phyloP scores from a whole-genome alignment of 1,140 invertebrate genomes.

The Drosophila insularis region DNA sequence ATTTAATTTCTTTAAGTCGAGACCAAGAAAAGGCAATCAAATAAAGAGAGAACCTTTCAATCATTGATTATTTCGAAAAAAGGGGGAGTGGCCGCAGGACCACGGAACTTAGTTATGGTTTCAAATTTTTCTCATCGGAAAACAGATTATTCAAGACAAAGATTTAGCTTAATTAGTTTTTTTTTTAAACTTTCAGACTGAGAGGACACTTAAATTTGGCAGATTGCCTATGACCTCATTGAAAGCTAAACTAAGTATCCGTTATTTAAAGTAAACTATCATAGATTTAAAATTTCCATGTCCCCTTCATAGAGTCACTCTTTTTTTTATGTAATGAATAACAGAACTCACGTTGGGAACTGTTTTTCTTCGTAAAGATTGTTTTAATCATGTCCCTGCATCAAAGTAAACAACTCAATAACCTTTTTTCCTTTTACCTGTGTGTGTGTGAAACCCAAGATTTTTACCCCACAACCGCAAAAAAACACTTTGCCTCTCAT shows the following conservation, averaged over 20 bases:
- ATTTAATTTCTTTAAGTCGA: constrained; percentile 58
- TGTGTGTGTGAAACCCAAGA: background rate
- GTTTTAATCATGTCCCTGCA: background rate
- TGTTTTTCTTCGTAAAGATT: background rate
- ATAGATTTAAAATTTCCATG: too few species aligned
- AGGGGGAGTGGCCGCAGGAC: too few species aligned
- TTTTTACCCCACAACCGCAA: constrained; percentile 1
- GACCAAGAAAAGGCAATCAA: constrained; percentile 23
- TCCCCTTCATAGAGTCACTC: too few species aligned
- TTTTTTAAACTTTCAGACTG: too few species aligned
- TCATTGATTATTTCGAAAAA: background rate
- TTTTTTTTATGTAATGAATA: background rate
- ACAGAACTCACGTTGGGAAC: background rate
- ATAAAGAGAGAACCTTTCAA: background rate
- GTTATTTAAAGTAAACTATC: background rate
- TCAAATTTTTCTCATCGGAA: too few species aligned
- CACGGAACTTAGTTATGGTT: too few species aligned
- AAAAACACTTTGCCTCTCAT: constrained; percentile 33
- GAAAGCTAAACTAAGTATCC: too few species aligned
- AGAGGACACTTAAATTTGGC: too few species aligned
- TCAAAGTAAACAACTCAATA: constrained; percentile 4
- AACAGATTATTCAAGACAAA: too few species aligned
- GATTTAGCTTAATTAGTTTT: too few species aligned
- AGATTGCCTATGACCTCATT: too few species aligned
- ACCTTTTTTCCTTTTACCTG: background rate